Evolutionary conservation across 2,797 vertebrate species (phyloP), one percentile per base, ranked within the genome.

Genomic region (Polyboroides typus): DNA sequence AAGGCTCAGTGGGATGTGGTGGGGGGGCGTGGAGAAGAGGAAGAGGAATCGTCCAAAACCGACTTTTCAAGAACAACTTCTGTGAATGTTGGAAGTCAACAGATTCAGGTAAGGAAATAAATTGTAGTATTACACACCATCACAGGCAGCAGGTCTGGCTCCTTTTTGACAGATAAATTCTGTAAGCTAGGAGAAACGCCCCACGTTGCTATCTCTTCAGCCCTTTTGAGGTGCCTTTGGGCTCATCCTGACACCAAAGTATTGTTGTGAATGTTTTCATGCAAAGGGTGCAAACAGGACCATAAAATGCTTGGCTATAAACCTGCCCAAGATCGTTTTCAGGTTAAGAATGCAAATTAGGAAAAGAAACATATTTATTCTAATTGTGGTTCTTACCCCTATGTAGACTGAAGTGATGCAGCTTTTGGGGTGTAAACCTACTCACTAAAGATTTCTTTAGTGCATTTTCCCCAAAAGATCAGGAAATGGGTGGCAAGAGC

Each of bases 51-150:
- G 78, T 11, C 23, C 23, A 68, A 78, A 84, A 38, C 8, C 5
- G 4, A 60, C 53, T 87, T 85, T 79, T n/a, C 9, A 79, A 36
- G 42, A 86, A 33, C 79, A 56, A 34, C 79, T 60, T 80, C 52
- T 21, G n/a, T 48, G 31, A 40, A 71, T 27, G 33, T 1, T 76
- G 27, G 14, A 92, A 74, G 22, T 23, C 67, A 76, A 88, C 2
- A 50, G 56, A 59, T 23, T 25, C 26, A 68, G 26, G 2, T 45
- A 66, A 63, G 50, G 17, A 95, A 84, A 75, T 18, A 56, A 45
- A 84, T 1, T 33, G 14, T 3, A 47, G 22, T 15, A 48, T 21
- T 47, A 58, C 25, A 63, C 0, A 0, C 3, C 23, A 44, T 1
- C n/a, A 63, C 14, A 72, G 66, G 29, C 73, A 94, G 68, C 15